These are phyloP conservation scores for Alces alces DNA, from an alignment of 2,113 vertebrate genomes.

Conservation along the genomic window DNA sequence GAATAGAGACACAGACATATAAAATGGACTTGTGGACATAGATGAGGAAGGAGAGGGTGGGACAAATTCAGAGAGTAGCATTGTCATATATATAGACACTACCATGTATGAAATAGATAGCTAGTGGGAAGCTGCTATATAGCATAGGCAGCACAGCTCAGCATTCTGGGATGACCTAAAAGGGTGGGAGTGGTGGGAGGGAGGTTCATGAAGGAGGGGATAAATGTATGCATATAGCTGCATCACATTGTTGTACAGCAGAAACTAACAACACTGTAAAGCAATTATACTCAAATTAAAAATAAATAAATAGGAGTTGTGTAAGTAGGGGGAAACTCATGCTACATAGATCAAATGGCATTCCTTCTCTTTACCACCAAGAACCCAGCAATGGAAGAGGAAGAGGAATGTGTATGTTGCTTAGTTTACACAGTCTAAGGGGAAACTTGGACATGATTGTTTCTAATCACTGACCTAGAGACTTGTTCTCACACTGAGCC, in stretches of 20 bases:
- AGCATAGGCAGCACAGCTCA: background rate
- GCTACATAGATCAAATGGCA: background rate
- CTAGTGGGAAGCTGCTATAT: background rate
- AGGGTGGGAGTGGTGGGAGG: background rate
- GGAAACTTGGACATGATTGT: slow-evolving; percentile 50
- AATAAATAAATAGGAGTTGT: background rate
- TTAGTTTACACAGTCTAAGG: slow-evolving; percentile 2
- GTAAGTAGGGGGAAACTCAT: background rate
- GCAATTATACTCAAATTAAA: background rate
- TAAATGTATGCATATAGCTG: background rate
- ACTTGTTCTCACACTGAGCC: slow-evolving; percentile 47
- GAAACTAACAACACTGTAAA: background rate
- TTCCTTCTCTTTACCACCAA: slow-evolving; percentile 6
- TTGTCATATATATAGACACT: background rate
- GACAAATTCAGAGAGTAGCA: background rate
- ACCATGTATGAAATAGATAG: background rate
- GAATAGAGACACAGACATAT: background rate
- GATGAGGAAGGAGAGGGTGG: background rate
- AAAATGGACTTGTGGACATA: background rate
- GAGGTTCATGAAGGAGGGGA: background rate
- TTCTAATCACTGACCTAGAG: slow-evolving; percentile 71
- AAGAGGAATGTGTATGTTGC: background rate
- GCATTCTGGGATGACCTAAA: background rate
- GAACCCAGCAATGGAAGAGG: background rate
- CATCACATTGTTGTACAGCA: background rate